Percentiles rank a stretch among this genome's conserved stretches.
Evolutionary conservation across 2,888 invertebrate genomes (phyloP).

Genomic region (Leptinotarsa haldemani): DNA sequence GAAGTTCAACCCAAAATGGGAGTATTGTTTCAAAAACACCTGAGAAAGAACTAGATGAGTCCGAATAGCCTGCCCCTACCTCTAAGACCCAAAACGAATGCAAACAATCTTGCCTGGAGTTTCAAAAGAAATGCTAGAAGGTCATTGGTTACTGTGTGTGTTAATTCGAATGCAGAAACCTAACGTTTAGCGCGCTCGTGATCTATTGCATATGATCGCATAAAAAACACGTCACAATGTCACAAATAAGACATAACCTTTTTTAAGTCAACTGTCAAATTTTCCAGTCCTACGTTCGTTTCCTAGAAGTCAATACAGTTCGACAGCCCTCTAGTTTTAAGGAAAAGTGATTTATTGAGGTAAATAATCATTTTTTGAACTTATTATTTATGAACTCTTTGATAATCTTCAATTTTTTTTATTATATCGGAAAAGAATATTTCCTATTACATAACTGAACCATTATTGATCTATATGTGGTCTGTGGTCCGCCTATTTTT

Average conservation of each 20-base stretch:
- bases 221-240: too few species aligned
- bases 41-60: too few species aligned
- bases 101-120: too few species aligned
- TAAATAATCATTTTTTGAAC: neutral
- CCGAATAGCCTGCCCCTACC: too few species aligned
- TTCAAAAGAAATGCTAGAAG: too few species aligned
- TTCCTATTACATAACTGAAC: conserved; percentile 9
- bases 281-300: neutral
- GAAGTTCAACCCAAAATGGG: too few species aligned
- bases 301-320: neutral
- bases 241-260: neutral
- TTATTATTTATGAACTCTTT: neutral
- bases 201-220: too few species aligned
- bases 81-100: too few species aligned
- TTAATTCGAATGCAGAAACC: too few species aligned
- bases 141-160: too few species aligned
- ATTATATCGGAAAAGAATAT: neutral
- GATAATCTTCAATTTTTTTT: neutral
- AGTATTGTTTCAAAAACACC: too few species aligned
- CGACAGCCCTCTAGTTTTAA: conserved; percentile 8
- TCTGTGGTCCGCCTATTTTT: neutral
- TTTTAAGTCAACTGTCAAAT: conserved; percentile 4
- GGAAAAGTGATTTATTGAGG: neutral
- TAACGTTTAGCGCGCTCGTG: too few species aligned
- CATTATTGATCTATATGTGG: conserved; percentile 14